A percentile compares a stretch with the other conserved stretches of the same genome.
Evolutionary conservation across 1,140 invertebrate genomes (phyloP).

Genomic region (Chionoecetes opilio): DNA sequence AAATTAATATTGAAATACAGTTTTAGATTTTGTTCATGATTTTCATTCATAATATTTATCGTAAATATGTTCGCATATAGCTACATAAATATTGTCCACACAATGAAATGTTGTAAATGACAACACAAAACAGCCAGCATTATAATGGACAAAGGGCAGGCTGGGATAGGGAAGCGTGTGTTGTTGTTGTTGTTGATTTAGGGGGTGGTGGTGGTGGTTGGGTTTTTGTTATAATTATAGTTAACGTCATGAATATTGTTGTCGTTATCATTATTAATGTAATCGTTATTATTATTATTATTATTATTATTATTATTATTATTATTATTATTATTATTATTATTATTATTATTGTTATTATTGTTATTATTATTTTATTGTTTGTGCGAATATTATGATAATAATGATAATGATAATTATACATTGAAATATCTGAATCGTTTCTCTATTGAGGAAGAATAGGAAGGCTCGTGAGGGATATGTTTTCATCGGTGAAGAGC

Average conservation of each 20-base stretch:
- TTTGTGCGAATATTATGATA: neutral
- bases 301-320: constrained; percentile 20
- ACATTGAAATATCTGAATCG: neutral
- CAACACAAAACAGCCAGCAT: too few relatives aligned
- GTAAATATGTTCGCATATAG: too few relatives aligned
- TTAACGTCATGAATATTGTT: neutral
- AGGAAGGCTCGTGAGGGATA: neutral
- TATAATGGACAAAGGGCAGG: too few relatives aligned
- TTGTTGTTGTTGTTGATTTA: neutral
- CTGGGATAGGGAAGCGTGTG: neutral
- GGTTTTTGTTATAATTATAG: neutral
- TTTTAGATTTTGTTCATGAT: too few relatives aligned
- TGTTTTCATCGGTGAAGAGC: neutral
- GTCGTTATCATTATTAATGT: neutral
- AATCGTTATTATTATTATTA: neutral
- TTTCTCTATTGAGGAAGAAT: neutral
- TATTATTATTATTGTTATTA: constrained; percentile 1
- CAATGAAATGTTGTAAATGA: too few relatives aligned
- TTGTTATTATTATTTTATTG: neutral
- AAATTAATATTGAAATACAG: too few relatives aligned
- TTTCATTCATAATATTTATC: too few relatives aligned
- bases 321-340: constrained; percentile 32
- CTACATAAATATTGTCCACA: too few relatives aligned
- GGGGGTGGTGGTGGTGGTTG: too few relatives aligned
- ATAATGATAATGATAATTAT: neutral